A percentile compares a stretch with the other conserved stretches of the same genome.
These are phyloP conservation scores for Pharmacophagus antenor DNA, from an alignment of 2,888 invertebrate genomes.

Conservation along the genomic window DNA sequence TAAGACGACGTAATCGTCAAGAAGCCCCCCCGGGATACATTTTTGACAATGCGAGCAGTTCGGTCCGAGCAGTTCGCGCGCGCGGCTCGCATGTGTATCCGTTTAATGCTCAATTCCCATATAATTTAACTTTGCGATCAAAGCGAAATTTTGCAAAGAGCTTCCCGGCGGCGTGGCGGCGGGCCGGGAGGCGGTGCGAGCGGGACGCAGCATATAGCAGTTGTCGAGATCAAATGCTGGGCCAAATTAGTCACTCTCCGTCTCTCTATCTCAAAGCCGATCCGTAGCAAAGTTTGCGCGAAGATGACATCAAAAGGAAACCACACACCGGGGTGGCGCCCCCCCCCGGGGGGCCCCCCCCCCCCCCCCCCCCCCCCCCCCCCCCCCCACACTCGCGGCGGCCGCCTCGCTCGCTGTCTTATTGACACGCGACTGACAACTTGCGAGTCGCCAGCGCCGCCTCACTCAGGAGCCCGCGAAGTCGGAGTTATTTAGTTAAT, in stretches of 20 bases:
- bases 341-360: constrained; percentile 48
- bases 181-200: constrained; percentile 66
- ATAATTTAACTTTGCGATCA: constrained; percentile 82
- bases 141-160: constrained; percentile 81
- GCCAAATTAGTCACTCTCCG: constrained; percentile 82
- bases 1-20: constrained; percentile 72
- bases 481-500: constrained; percentile 79
- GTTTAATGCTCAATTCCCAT: constrained; percentile 81
- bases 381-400: constrained; percentile 74
- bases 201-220: constrained; percentile 69
- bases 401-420: constrained; percentile 76
- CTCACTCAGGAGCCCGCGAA: constrained; percentile 61
- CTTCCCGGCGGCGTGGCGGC: constrained; percentile 71
- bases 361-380: constrained; percentile 32
- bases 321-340: constrained; percentile 78
- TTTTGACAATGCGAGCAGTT: constrained; percentile 53
- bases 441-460: constrained; percentile 68
- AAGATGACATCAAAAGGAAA: constrained; percentile 82
- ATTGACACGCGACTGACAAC: constrained; percentile 79
- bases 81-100: constrained; percentile 74
- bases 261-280: constrained; percentile 82
- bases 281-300: constrained; percentile 82
- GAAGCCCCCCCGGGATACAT: constrained; percentile 58
- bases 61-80: constrained; percentile 45
- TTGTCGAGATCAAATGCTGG: constrained; percentile 80